These are phyloP conservation scores for Gymnoscelis rufifasciata DNA, from an alignment of 2,888 invertebrate species.

Conservation along the genomic window DNA sequence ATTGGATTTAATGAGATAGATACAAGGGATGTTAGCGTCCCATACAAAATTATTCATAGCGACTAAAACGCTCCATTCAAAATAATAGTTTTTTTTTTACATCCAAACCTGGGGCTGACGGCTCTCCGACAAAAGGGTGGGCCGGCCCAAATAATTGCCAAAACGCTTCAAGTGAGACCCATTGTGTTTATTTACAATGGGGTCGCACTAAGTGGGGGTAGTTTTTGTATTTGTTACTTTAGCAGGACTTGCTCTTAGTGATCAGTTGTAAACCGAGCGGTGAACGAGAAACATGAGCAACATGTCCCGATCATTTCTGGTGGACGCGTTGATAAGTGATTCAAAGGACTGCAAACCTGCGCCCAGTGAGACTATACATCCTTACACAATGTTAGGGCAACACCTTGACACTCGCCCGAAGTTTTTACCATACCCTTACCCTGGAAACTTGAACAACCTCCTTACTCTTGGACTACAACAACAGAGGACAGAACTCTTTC, in stretches of 20 bases:
- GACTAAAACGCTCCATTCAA: constrained; percentile 74
- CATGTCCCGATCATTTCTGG: constrained; percentile 90
- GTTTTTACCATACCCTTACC: constrained; percentile 81
- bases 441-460: constrained; percentile 82
- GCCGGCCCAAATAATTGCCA: constrained; percentile 77
- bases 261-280: constrained; percentile 56
- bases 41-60: constrained; percentile 78
- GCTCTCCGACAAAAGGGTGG: constrained; percentile 76
- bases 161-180: constrained; percentile 75
- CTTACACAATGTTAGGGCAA: constrained; percentile 60
- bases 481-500: constrained; percentile 69
- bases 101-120: constrained; percentile 66
- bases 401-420: constrained; percentile 61
- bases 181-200: constrained; percentile 76
- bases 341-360: constrained; percentile 70
- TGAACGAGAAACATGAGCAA: constrained; percentile 80
- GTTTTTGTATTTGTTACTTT: constrained; percentile 77
- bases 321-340: constrained; percentile 87
- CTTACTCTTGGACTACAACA: constrained; percentile 80
- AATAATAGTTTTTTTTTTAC: constrained; percentile 58
- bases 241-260: constrained; percentile 51
- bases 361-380: constrained; percentile 58
- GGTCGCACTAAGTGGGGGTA: constrained; percentile 76
- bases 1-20: constrained; percentile 76
- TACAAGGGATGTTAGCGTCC: constrained; percentile 70